Evolutionary conservation across 2,797 vertebrate genomes (phyloP).

Genomic region (Eremophila alpestris): DNA sequence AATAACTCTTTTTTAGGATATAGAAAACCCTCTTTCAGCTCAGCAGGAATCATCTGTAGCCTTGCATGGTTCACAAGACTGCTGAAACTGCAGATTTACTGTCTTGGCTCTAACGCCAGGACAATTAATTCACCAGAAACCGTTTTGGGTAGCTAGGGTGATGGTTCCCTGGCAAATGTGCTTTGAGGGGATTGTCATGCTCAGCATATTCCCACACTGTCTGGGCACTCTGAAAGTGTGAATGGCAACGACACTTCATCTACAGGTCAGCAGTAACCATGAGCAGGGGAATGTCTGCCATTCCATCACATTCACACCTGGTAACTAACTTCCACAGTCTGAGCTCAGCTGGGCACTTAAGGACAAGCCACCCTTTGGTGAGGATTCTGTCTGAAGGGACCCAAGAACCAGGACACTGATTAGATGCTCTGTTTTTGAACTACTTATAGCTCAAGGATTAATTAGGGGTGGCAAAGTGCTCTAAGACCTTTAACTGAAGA

Average conservation of each 20-base stretch:
- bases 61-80: background rate
- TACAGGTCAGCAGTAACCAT: background rate
- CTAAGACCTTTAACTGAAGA: constrained; percentile 30
- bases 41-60: background rate
- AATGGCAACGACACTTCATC: background rate
- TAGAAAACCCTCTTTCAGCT: background rate
- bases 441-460: background rate
- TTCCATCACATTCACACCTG: background rate
- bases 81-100: background rate
- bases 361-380: background rate
- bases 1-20: background rate
- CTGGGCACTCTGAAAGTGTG: background rate
- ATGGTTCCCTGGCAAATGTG: background rate
- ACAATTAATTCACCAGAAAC: background rate
- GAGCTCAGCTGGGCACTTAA: background rate
- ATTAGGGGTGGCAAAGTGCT: constrained; percentile 38
- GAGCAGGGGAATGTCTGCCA: background rate
- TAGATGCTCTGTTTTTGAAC: constrained; percentile 33
- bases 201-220: background rate
- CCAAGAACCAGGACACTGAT: constrained; percentile 13
- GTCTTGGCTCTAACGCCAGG: background rate
- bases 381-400: background rate
- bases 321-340: background rate
- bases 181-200: background rate
- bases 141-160: background rate